A percentile compares a stretch with the other conserved stretches of the same genome.
phyloP scores from a whole-genome alignment of 2,113 vertebrate genomes.

The Ellobius talpinus region DNA sequence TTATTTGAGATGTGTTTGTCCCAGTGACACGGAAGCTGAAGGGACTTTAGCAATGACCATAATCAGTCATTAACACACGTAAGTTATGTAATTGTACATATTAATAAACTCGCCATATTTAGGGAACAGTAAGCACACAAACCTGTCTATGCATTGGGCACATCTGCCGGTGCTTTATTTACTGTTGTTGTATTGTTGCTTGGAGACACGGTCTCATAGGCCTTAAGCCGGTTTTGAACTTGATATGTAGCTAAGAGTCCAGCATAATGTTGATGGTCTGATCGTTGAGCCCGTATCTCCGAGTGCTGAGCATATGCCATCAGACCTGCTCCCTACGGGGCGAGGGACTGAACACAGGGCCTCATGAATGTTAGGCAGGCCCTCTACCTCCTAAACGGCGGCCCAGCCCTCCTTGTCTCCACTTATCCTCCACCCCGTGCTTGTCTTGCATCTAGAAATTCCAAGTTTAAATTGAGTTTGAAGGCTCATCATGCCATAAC shows the following conservation, averaged over 20 bases:
- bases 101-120: not conserved
- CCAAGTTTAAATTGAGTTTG: not conserved
- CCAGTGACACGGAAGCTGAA: not conserved
- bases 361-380: fast-evolving
- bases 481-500: not conserved
- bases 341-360: too few species aligned
- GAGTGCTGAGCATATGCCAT: too few species aligned
- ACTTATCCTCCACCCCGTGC: not conserved
- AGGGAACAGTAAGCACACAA: not conserved
- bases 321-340: too few species aligned
- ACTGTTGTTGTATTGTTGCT: not conserved
- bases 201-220: too few species aligned
- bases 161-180: too few species aligned
- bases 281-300: too few species aligned
- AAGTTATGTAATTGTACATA: not conserved
- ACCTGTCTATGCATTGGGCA: not conserved
- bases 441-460: not conserved
- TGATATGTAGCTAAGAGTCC: not conserved
- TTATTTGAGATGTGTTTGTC: not conserved
- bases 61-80: too few species aligned
- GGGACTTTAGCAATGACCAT: not conserved
- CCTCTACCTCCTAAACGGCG: fast-evolving
- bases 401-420: not conserved
- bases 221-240: not conserved
- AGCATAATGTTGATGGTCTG: not conserved